Evolutionary conservation across 2,888 invertebrate species (phyloP), one percentile per base, ranked within the genome.

Genomic region (Chesias legatella): DNA sequence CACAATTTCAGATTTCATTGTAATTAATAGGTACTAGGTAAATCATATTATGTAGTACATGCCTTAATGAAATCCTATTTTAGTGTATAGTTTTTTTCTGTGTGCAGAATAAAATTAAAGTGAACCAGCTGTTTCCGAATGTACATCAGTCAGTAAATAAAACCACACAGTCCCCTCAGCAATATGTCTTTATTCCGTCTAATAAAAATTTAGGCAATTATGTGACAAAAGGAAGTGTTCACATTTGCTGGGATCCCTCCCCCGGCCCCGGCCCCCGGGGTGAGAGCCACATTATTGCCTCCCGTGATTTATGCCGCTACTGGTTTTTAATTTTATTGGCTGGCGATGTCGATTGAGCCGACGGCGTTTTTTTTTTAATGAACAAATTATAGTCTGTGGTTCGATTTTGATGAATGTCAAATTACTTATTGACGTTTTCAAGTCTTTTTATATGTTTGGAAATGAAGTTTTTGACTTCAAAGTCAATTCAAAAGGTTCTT

Each of bases 131-230:
- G 9, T 20, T 10, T 7, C 8, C 20, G n/a, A 30, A 32, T 9
- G 27, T 21, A 22, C 27, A 36, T 13, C 29, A 7, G 58, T 51
- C 58, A 58, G 58, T 55, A 58, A 59, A 60, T 63, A 60, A 48
- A 66, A 63, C 36, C 36, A 36, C 40, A 60, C 54, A 43, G 52
- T 53, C 56, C 51, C 60, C 51, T 68, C 67, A 72, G 77, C 71
- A 81, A 85, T 88, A 82, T 80, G 85, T 86, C 86, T 88, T 82
- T 85, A 86, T 86, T 85, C 78, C 73, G 75, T 75, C 82, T 86
- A 88, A 88, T 88, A 88, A 86, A 88, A 85, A 85, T 88, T 88
- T 82, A 70, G 78, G 78, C 82, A 81, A 86, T 85, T 85, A 86
- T 80, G 82, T 84, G 84, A 85, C 85, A 82, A 78, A 82, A 77